Percentiles rank a stretch among this genome's conserved stretches.
Evolutionary conservation across 2,113 vertebrate genomes (phyloP).

Genomic region (Pterocles gutturalis): DNA sequence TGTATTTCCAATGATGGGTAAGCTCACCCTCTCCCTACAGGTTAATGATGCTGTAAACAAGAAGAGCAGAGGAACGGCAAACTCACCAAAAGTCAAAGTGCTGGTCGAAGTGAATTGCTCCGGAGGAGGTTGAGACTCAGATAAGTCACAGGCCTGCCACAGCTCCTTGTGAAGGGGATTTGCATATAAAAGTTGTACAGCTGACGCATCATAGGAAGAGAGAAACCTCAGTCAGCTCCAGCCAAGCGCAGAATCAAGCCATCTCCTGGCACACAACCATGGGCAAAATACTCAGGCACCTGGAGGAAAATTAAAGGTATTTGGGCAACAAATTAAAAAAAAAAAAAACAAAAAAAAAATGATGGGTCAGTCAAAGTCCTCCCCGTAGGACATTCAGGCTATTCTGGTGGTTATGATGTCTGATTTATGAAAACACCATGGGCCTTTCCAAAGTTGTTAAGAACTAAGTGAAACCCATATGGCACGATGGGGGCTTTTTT

Average conservation of each 20-base stretch:
- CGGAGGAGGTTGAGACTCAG: rapidly evolving
- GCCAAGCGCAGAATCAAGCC: rapidly evolving
- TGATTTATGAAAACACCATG: neutral
- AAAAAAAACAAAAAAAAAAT: neutral
- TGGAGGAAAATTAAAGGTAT: neutral
- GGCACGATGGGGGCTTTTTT: neutral
- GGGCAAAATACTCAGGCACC: neutral
- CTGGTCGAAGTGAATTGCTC: neutral
- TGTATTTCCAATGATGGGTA: neutral
- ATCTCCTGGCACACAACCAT: neutral
- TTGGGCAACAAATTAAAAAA: neutral
- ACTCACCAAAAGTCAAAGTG: neutral
- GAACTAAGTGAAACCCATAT: neutral
- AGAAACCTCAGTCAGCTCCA: neutral
- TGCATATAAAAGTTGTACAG: neutral
- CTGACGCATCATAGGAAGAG: neutral
- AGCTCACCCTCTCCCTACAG: neutral
- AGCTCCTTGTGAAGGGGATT: rapidly evolving
- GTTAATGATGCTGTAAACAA: neutral
- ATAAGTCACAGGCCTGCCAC: neutral
- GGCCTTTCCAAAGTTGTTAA: neutral
- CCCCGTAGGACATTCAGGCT: neutral
- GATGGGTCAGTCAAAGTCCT: neutral
- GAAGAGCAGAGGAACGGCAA: neutral
- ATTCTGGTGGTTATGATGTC: neutral